Base-by-base conservation (phyloP, 2,797 vertebrate genomes). In the Mormyrus proboscirostris region DNA sequence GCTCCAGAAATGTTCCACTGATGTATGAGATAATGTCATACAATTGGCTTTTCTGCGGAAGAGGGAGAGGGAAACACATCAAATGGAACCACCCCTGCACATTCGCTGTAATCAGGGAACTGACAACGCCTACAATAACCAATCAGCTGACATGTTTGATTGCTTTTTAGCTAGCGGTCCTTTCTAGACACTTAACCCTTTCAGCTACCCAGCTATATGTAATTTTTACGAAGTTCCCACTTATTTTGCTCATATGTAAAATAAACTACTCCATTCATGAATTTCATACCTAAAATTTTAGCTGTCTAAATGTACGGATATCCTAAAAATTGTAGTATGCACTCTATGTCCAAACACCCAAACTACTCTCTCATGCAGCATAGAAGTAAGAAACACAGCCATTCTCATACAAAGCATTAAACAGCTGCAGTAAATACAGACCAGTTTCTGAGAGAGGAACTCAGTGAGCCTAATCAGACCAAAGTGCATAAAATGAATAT, bases 401-500 rank as follows among this genome's bases (percentile, higher is more conserved):
- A 47, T 79, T 41, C 38, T 47, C 16, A 47, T 19, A 41, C 73
- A 79, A 19, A 79, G 33, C 73, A 41, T 44, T n/a, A 41, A 79
- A 79, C 1, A 1, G 16, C 7, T 44, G 73, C 41, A 47, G 38
- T 79, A 79, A 47, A 41, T 79, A 47, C 41, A 79, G 8, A 47
- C 41, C 73, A 41, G 16, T 44, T 79, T 47, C 73, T 41, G 73
- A 41, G 19, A n/a, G 41, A 79, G 29, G 4, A 38, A 73, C 12
- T 47, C 73, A 47, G 73, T 79, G 38, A 79, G 41, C 33, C 73
- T 7, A 47, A 79, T 41, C 73, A 41, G 73, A 79, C 41, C 73
- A 79, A 79, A 79, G 14, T 41, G 73, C 41, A 79, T 79, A 79
- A 79, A 79, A 79, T 79, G 16, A 79, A 79, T 79, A 79, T 79